phyloP scores from a whole-genome alignment of 1,140 invertebrate genomes.

The Triops cancriformis region DNA sequence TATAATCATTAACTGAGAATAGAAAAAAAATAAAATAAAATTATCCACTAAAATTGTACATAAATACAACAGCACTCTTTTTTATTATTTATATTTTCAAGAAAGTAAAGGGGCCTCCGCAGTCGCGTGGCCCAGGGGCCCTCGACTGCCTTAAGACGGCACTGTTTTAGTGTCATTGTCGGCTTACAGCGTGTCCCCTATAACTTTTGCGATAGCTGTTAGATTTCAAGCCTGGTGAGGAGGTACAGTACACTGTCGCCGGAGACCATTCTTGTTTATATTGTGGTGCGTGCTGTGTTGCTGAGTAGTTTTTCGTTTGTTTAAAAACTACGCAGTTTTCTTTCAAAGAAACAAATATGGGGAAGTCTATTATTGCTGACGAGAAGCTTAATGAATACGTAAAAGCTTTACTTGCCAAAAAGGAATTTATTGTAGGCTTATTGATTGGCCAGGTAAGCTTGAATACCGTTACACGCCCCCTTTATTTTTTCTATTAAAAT shows the following conservation, averaged over 20 bases:
- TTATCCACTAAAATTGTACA: too few relatives aligned
- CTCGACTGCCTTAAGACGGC: too few relatives aligned
- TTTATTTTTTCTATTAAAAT: background rate
- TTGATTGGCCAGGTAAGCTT: conserved; percentile 23
- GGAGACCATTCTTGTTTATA: background rate
- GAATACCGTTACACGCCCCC: background rate
- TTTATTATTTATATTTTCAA: too few relatives aligned
- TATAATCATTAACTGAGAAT: too few relatives aligned
- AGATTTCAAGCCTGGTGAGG: background rate
- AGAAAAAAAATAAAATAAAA: too few relatives aligned
- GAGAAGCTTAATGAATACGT: background rate
- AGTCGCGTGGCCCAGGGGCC: too few relatives aligned
- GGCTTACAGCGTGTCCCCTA: too few relatives aligned
- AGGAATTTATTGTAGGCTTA: conserved; percentile 21
- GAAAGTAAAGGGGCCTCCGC: too few relatives aligned
- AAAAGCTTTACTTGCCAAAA: background rate
- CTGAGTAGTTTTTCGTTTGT: background rate
- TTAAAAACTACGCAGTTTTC: background rate
- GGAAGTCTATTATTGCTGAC: background rate
- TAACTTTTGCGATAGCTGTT: too few relatives aligned
- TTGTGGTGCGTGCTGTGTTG: background rate
- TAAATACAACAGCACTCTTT: too few relatives aligned
- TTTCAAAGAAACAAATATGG: background rate
- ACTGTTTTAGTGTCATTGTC: too few relatives aligned
- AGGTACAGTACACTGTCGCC: background rate